Base-by-base conservation (phyloP, 2,888 invertebrate species). In the Helleia helle region DNA sequence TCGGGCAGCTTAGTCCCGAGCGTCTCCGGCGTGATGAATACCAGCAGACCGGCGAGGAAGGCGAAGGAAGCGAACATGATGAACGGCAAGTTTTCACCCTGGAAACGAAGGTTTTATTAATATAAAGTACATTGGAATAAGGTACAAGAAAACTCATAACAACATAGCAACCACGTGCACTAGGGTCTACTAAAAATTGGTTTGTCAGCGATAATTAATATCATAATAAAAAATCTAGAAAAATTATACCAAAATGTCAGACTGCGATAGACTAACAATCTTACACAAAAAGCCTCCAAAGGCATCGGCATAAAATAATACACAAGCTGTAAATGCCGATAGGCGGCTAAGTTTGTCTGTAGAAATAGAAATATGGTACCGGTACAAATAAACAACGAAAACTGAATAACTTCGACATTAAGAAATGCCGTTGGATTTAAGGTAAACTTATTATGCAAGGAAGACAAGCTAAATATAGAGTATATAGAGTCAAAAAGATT, bases 331-430 rank as follows among this genome's bases (percentile, higher is more conserved):
- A 43, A 97, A 95, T 73, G 91, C 93, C 49, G 99, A 99, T 52
- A 91, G 97, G 63, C 91, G 99, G 58, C 91, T 94, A 81, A 99
- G 99, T 51, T 87, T 91, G n/a, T n/a, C n/a, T n/a, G n/a, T n/a
- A n/a, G n/a, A n/a, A n/a, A n/a, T n/a, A n/a, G n/a, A n/a, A n/a
- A n/a, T n/a, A n/a, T n/a, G n/a, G n/a, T n/a, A n/a, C n/a, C n/a
- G n/a, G n/a, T n/a, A n/a, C n/a, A n/a, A 99, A 99, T 79, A 97
- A 97, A 86, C 99, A 99, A 79, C 96, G 56, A 99, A 99, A 86
- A 99, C 98, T 48, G 99, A 99, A 77, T 98, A 99, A 87, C 86
- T 99, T 58, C 94, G 94, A 62, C 99, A 99, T 80, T 96, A 97
- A 50, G 93, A 73, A 53, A 58, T 84, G 48, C 87, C 95, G n/a